Evolutionary conservation across 2,113 vertebrate species (phyloP).

Genomic region (Phyllopteryx taeniolatus): DNA sequence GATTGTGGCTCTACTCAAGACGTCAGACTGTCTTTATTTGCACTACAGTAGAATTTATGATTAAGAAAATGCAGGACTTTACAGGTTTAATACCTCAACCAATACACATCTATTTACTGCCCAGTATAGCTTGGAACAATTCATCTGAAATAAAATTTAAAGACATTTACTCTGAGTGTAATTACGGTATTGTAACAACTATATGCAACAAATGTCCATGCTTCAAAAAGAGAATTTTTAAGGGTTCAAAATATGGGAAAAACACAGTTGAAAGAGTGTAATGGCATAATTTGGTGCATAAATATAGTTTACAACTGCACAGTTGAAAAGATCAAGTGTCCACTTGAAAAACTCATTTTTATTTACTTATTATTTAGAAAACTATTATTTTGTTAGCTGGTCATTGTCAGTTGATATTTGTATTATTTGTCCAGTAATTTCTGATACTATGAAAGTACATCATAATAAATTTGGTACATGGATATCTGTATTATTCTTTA

Average conservation of each 20-base stretch:
- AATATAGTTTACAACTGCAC: neutral
- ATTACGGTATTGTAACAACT: neutral
- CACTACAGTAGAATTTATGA: slow-evolving; percentile 3
- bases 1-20: slow-evolving; percentile 28
- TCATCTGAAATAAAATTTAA: too few relatives aligned
- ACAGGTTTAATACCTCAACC: neutral
- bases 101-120: neutral
- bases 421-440: too few relatives aligned
- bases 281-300: neutral
- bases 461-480: too few relatives aligned
- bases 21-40: slow-evolving; percentile 22
- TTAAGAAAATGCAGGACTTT: slow-evolving; percentile 3
- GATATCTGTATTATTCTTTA: too few relatives aligned
- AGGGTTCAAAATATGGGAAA: neutral
- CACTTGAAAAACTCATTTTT: too few relatives aligned
- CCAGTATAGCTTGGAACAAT: neutral
- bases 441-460: too few relatives aligned
- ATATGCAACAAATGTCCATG: neutral
- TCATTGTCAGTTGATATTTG: too few relatives aligned
- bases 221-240: neutral
- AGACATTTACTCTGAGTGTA: too few relatives aligned
- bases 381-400: too few relatives aligned
- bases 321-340: too few relatives aligned
- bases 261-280: neutral
- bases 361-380: too few relatives aligned